phyloP scores from a whole-genome alignment of 2,113 vertebrate genomes.

The Labeo rohita region DNA sequence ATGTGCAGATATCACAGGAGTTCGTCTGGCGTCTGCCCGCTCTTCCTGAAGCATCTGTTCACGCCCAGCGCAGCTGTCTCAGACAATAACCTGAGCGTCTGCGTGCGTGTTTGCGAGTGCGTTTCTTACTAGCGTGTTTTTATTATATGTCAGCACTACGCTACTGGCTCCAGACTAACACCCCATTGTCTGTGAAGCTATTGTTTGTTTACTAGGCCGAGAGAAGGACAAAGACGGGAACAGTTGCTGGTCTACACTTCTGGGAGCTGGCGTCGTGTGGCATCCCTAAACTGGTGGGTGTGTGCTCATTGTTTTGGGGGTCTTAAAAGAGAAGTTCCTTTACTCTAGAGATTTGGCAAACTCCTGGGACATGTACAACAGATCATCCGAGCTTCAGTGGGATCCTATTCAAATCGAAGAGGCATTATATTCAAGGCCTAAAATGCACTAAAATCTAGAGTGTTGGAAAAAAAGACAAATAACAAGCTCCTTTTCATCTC shows the following conservation, averaged over 20 bases:
- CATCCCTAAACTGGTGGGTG: conserved; percentile 48
- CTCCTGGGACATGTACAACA: background rate
- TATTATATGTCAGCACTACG: conserved; percentile 33
- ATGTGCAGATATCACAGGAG: background rate
- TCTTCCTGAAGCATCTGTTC: conserved; percentile 50
- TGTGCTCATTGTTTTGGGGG: conserved; percentile 45
- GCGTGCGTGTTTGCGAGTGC: conserved; percentile 23
- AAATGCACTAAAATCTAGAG: background rate
- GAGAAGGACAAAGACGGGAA: conserved; percentile 60
- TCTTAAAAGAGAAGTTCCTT: conserved; percentile 18
- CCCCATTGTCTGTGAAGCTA: conserved; percentile 56
- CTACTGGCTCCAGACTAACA: conserved; percentile 42
- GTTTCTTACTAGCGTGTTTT: conserved; percentile 43
- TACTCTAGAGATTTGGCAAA: background rate
- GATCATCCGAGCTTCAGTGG: background rate
- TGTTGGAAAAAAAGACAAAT: background rate
- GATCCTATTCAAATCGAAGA: background rate
- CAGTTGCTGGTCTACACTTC: conserved; percentile 19
- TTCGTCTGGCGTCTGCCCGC: conserved; percentile 25
- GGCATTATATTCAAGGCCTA: background rate
- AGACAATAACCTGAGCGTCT: conserved; percentile 17
- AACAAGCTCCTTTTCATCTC: conserved; percentile 18
- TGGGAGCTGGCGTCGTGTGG: conserved; percentile 48
- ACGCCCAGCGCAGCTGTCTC: background rate
- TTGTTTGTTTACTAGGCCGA: conserved; percentile 63